Percentiles rank a stretch among this genome's conserved stretches.
Evolutionary conservation across 2,888 invertebrate genomes (phyloP).

Genomic region (Habroteleia sp.): DNA sequence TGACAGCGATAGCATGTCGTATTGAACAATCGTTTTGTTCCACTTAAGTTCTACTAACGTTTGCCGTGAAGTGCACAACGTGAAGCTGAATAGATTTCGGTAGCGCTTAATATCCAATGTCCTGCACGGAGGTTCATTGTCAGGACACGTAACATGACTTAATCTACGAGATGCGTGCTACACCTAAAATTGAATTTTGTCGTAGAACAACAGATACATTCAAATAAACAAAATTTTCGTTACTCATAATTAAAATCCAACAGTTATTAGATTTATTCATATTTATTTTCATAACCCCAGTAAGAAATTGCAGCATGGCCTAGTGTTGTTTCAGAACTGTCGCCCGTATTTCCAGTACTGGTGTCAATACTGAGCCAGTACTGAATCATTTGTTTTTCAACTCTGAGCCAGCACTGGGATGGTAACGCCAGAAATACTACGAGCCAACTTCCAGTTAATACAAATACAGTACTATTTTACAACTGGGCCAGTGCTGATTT

Average conservation of each 20-base stretch:
- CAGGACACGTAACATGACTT: conserved; percentile 37
- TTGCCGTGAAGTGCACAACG: conserved; percentile 29
- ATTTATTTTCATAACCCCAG: too few species aligned
- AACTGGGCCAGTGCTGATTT: too few species aligned
- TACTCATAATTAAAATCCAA: conserved; percentile 19
- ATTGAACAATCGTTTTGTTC: conserved; percentile 34
- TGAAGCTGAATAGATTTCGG: conserved; percentile 48
- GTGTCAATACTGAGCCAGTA: too few species aligned
- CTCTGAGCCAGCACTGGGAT: too few species aligned
- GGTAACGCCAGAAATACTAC: too few species aligned
- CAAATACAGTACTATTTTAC: too few species aligned
- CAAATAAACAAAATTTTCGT: conserved; percentile 42
- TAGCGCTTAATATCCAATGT: conserved; percentile 56
- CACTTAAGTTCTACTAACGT: conserved; percentile 37
- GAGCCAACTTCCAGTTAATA: too few species aligned
- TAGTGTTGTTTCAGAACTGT: too few species aligned
- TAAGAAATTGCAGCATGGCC: too few species aligned
- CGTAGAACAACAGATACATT: conserved; percentile 27
- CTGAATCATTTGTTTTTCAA: too few species aligned
- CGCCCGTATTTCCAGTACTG: too few species aligned
- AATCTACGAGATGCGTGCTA: conserved; percentile 37
- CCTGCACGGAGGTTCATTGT: conserved; percentile 48
- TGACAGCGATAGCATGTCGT: conserved; percentile 19
- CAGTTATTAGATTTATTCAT: conserved; percentile 16
- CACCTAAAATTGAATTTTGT: conserved; percentile 44